Percentiles rank a stretch among this genome's conserved stretches.
These are phyloP conservation scores for Hemicentrotus pulcherrimus DNA, from an alignment of 35 echinoderm and acorn worm species.

Conservation along the genomic window DNA sequence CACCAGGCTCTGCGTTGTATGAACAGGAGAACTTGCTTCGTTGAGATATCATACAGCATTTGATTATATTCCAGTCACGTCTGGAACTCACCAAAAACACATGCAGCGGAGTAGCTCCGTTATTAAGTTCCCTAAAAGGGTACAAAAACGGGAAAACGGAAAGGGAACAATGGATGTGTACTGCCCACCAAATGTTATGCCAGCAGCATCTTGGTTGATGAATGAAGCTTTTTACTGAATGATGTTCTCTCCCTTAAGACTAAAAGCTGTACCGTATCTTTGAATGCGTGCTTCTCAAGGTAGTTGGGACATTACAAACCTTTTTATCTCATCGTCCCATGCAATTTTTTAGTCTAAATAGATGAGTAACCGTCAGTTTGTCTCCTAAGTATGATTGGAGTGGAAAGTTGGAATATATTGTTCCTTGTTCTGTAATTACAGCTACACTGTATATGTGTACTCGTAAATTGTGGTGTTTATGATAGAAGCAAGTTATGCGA, in stretches of 20 bases:
- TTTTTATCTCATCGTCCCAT: not conserved
- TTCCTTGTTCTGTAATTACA: too few relatives aligned
- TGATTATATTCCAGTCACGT: conserved; percentile 18
- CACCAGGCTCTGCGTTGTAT: not conserved
- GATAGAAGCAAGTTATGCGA: too few relatives aligned
- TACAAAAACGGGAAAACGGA: not conserved
- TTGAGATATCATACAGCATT: not conserved
- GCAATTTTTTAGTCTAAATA: not conserved
- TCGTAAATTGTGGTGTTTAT: too few relatives aligned
- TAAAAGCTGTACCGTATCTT: not conserved
- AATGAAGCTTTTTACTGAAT: not conserved
- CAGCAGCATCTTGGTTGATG: not conserved
- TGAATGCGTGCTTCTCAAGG: not conserved
- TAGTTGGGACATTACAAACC: not conserved
- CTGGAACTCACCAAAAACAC: not conserved
- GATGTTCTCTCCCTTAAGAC: not conserved
- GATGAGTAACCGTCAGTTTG: not conserved
- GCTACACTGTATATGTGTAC: too few relatives aligned
- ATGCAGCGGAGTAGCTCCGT: not conserved
- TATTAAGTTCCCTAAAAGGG: not conserved
- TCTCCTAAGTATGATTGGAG: not conserved
- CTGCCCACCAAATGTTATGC: not conserved
- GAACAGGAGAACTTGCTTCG: not conserved
- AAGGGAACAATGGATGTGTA: not conserved
- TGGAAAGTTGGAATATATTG: too few relatives aligned